Percentiles rank a stretch among this genome's conserved stretches.
phyloP scores from a whole-genome alignment of 2,888 invertebrate genomes.

The Amblyjoppa proteus region DNA sequence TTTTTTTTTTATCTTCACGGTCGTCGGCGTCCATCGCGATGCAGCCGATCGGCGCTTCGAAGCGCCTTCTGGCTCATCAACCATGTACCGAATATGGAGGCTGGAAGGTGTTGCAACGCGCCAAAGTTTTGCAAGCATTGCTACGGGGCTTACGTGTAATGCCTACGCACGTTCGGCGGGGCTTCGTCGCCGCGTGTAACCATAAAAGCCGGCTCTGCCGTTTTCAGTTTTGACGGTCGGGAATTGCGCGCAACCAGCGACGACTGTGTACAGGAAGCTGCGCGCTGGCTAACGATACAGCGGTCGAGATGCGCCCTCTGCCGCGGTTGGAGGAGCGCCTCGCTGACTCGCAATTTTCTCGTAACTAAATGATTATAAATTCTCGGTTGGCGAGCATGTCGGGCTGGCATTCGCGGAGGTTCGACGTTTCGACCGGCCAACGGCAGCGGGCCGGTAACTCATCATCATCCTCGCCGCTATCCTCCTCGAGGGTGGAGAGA shows the following conservation, averaged over 20 bases:
- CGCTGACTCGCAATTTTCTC: slow-evolving; percentile 78
- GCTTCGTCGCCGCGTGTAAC: slow-evolving; percentile 48
- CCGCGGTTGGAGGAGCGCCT: slow-evolving; percentile 32
- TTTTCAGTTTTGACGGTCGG: slow-evolving; percentile 73
- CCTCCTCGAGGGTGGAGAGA: slow-evolving; percentile 19
- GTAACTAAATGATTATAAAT: slow-evolving; percentile 83
- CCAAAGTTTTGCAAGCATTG: slow-evolving; percentile 31
- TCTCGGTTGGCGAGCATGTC: slow-evolving; percentile 78
- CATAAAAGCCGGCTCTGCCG: slow-evolving; percentile 72
- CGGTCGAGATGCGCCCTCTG: slow-evolving; percentile 24
- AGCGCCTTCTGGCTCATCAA: not conserved
- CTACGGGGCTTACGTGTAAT: slow-evolving; percentile 28
- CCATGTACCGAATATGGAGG: slow-evolving; percentile 53
- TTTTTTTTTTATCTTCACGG: slow-evolving; percentile 9
- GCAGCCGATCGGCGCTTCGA: not conserved
- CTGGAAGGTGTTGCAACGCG: slow-evolving; percentile 11
- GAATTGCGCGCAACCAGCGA: slow-evolving; percentile 68
- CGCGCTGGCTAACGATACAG: slow-evolving; percentile 8
- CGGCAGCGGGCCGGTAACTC: slow-evolving; percentile 29
- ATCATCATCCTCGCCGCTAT: slow-evolving; percentile 23
- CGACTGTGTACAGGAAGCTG: slow-evolving; percentile 53
- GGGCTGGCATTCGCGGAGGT: slow-evolving; percentile 68
- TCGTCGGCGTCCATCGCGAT: slow-evolving; percentile 40
- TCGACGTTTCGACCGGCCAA: slow-evolving; percentile 34
- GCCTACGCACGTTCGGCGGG: slow-evolving; percentile 27